Evolutionary conservation across 1,140 invertebrate species (phyloP).

Genomic region (Onthophagus taurus): DNA sequence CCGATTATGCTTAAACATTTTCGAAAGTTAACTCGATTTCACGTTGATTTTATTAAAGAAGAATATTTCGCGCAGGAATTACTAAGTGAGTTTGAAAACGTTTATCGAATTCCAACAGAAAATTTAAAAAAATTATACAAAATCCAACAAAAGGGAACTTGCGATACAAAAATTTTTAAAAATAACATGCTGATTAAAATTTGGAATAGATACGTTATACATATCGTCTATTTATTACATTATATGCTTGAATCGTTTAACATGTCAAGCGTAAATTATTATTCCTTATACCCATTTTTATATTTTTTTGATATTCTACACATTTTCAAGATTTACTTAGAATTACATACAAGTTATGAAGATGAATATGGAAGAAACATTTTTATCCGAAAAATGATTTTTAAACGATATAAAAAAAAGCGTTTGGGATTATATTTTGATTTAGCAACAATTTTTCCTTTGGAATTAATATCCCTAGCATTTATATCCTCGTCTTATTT

Average conservation of each 20-base stretch:
- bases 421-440: slow-evolving; percentile 19
- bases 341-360: slow-evolving; percentile 16
- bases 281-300: background rate
- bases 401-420: slow-evolving; percentile 1
- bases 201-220: background rate
- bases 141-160: background rate
- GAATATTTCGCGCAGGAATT: background rate
- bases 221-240: background rate
- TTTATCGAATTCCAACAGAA: background rate
- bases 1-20: slow-evolving; percentile 11
- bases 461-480: slow-evolving; percentile 11
- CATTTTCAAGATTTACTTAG: slow-evolving; percentile 14
- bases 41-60: slow-evolving; percentile 16
- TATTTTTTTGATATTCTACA: slow-evolving; percentile 14
- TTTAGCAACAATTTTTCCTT: slow-evolving; percentile 11
- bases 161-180: background rate
- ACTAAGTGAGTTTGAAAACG: background rate
- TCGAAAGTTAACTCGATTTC: slow-evolving; percentile 5
- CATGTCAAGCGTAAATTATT: background rate
- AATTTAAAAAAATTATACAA: background rate
- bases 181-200: background rate
- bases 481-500: background rate
- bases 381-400: slow-evolving; percentile 8
- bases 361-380: slow-evolving; percentile 17
- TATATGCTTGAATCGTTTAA: background rate